Base-by-base conservation (phyloP, 2,113 vertebrate species). In the Tyto alba region DNA sequence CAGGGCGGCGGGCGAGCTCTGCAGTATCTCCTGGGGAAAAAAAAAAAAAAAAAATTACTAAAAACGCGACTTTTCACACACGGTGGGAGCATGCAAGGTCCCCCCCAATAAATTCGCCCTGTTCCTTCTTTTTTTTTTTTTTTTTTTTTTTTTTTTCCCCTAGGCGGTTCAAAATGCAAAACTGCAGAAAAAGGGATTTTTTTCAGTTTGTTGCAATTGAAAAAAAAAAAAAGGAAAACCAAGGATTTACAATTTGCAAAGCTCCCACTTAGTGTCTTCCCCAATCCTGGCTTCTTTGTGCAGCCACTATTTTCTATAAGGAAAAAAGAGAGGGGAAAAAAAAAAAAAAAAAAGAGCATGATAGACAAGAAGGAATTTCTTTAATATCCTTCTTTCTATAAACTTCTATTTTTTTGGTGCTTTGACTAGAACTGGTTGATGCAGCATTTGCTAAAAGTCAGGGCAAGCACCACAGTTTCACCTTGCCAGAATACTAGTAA, bases 1-100 rank as follows among this genome's bases (percentile, higher is more conserved):
- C 98, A 99, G 97, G 47, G 99, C 99, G 25, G 98, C 98, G 20
- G 99, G 99, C 36, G 99, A 99, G 98, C 98, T 99, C 98, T 99
- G 99, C 97, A 99, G 98, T 98, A 99, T 98, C 97, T 99, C 99
- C 99, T 99, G 97, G 1, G 2, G 4, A 32, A 66, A 27, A 53
- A 27, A 30, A 16, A 15, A 55, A 4, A 32, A 66, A 27, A 53
- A 27, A 30, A 16, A 15, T 50, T 0, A 22, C 0, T 1, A 19
- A 41, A 34, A 3, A 1, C 5, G 0, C 4, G 2, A 3, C 6
- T 41, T 83, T 38, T 1, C 30, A 32, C 18, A 26, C 0, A 0
- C 1, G 2, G 32, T 3, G 5, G 50, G 10, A 50, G 5, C 10
- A 1, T 0, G 8, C 2, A 4, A 38, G 11, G 13, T 6, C 10